phyloP scores from a whole-genome alignment of 1,140 invertebrate species.

The Schlechtendalia chinensis region DNA sequence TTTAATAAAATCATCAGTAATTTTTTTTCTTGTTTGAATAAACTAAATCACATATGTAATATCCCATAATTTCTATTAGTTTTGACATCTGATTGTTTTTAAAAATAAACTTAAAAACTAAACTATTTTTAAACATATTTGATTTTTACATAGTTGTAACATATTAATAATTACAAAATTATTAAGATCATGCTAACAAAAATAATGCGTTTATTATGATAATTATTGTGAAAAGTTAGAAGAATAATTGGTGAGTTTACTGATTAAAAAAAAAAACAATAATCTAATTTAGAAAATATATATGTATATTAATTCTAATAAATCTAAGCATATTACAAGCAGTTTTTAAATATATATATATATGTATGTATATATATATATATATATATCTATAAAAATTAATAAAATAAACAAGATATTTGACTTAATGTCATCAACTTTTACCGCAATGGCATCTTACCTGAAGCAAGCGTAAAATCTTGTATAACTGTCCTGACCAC shows the following conservation, averaged over 20 bases:
- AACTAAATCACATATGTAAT: not conserved
- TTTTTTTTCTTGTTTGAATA: not conserved
- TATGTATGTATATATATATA: no score
- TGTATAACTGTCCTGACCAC: conserved; percentile 44
- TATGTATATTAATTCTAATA: not conserved
- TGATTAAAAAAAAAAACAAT: conserved; percentile 25
- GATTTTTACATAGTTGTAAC: conserved; percentile 35
- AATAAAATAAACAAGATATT: conserved; percentile 33
- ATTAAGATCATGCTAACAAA: conserved; percentile 42
- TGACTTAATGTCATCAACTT: conserved; percentile 25
- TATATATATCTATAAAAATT: not conserved
- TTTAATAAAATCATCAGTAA: not conserved
- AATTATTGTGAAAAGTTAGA: conserved; percentile 32
- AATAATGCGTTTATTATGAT: conserved; percentile 15
- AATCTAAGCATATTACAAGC: conserved; percentile 47
- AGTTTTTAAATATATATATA: conserved; percentile 14
- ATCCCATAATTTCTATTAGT: not conserved
- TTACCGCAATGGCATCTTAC: conserved; percentile 36
- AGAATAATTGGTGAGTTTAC: conserved; percentile 3
- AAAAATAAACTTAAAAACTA: conserved; percentile 13
- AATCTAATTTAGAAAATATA: conserved; percentile 30
- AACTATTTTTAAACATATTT: conserved; percentile 26
- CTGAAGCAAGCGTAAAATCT: conserved; percentile 30
- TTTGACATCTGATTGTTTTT: conserved; percentile 4
- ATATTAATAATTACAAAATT: conserved; percentile 33